Evolutionary conservation across 64 coral and sea anemone genomes (phyloP), one percentile per base, ranked within the genome.

Genomic region (Actinia tenebrosa): DNA sequence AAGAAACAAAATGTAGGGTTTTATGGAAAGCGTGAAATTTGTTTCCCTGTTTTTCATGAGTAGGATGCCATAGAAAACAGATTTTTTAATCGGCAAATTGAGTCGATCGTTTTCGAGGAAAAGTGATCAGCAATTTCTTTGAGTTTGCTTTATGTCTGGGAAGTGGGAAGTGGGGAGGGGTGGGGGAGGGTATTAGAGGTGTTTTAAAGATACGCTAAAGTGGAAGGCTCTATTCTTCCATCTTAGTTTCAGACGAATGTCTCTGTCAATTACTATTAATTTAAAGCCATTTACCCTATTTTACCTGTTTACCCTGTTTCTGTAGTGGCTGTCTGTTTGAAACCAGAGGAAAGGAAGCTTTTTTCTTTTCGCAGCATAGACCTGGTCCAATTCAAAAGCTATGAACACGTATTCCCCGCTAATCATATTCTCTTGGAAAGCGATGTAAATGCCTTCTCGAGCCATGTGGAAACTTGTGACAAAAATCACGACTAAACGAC

Each of bases 371-470:
- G 15, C 18, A 3, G 87, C 85, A 7, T 1, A 46, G 16, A 17
- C 45, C 45, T 91, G 90, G 50, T 87, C 19, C 8, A 91, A 46
- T n/a, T 83, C 78, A 71, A 91, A 87, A 16, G 71, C 6, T 17
- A 91, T 77, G 64, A 97, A 93, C 3, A 68, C 88, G 37, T 90
- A 96, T 78, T 96, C 94, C 15, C 94, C 94, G 60, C 90, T 90
- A 16, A 87, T 88, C 91, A 96, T 93, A 5, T 71, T 81, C 68
- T 93, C 94, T 53, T 93, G 81, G 54, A 83, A 86, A 16, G 91
- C 91, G 18, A 93, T 64, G 14, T 89, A 61, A 72, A 96, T 93
- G 7, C 91, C 91, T 69, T 96, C 94, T 20, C 94, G 71, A 1
- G 94, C 94, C 18, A 96, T 92, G 53, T 87, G 60, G 16, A 92